Conservation (phyloP, 92 coral and sea anemone genomes). For the Phenganax subtilis region DNA sequence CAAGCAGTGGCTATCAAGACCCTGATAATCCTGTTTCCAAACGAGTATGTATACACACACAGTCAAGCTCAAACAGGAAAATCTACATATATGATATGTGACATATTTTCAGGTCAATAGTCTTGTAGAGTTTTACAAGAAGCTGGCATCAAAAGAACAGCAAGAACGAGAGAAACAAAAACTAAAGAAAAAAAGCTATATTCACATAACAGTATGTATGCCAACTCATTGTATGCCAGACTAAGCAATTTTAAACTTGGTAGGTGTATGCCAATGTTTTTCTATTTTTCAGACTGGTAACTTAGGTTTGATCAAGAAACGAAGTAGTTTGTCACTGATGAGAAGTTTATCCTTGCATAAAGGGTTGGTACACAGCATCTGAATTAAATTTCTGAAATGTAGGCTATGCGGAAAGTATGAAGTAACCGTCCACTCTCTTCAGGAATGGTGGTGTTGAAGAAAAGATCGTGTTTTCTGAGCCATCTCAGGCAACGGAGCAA, state of each 20-base stretch:
- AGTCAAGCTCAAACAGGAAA: neutral
- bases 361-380: constrained; percentile 17
- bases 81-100: neutral
- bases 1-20: constrained; percentile 98
- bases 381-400: no score
- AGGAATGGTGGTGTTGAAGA: constrained; percentile 5
- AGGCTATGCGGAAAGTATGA: no score
- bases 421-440: neutral
- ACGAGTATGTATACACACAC: constrained; percentile 53
- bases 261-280: neutral
- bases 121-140: constrained; percentile 87
- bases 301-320: constrained; percentile 69
- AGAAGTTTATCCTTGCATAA: constrained; percentile 17
- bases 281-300: constrained; percentile 60
- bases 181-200: constrained; percentile 70
- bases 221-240: no score
- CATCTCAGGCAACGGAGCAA: constrained; percentile 29
- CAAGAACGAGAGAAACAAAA: constrained; percentile 85
- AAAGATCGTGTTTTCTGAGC: constrained; percentile 8
- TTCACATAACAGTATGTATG: constrained; percentile 51
- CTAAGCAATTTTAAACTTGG: neutral
- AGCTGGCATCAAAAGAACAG: constrained; percentile 89
- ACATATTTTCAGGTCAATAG: constrained; percentile 54
- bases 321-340: constrained; percentile 88
- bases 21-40: constrained; percentile 80